phyloP scores from a whole-genome alignment of 1,140 invertebrate genomes.

The Samia ricini region DNA sequence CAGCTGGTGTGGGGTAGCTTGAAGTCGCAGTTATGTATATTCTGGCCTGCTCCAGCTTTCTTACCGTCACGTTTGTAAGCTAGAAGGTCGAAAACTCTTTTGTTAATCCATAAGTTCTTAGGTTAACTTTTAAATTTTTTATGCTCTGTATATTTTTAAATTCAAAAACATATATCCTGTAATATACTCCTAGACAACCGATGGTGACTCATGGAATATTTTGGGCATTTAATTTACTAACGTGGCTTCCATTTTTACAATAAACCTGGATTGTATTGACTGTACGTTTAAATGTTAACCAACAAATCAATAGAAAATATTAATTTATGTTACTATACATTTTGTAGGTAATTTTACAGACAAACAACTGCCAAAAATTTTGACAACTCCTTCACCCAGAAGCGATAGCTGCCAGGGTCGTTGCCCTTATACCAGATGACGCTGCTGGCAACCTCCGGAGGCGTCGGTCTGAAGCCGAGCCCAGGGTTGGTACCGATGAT shows the following conservation, averaged over 20 bases:
- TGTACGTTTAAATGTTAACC: too few species aligned
- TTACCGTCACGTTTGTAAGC: slow-evolving; percentile 84
- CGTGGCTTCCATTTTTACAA: too few species aligned
- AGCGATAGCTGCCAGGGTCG: slow-evolving; percentile 84
- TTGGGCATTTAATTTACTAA: too few species aligned
- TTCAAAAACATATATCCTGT: too few species aligned
- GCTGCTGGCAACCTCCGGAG: slow-evolving; percentile 94
- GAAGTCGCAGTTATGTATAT: slow-evolving; percentile 83
- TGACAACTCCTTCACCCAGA: slow-evolving; percentile 87
- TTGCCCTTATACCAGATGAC: slow-evolving; percentile 94
- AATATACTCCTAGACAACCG: too few species aligned
- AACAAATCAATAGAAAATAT: too few species aligned
- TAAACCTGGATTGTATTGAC: too few species aligned
- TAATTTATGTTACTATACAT: too few species aligned
- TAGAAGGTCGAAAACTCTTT: slow-evolving; percentile 50
- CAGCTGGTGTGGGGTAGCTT: slow-evolving; percentile 79
- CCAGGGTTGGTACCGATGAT: slow-evolving; percentile 96
- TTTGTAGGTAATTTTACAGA: neutral
- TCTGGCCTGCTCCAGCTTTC: slow-evolving; percentile 80
- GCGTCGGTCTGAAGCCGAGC: slow-evolving; percentile 94
- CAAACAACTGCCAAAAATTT: slow-evolving; percentile 81
- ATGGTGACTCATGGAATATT: too few species aligned
- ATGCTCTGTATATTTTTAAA: too few species aligned
- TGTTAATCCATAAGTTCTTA: neutral
- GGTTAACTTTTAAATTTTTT: neutral